These are phyloP conservation scores for Hemicrepidius hirtus DNA, from an alignment of 2,888 invertebrate species.

Conservation along the genomic window DNA sequence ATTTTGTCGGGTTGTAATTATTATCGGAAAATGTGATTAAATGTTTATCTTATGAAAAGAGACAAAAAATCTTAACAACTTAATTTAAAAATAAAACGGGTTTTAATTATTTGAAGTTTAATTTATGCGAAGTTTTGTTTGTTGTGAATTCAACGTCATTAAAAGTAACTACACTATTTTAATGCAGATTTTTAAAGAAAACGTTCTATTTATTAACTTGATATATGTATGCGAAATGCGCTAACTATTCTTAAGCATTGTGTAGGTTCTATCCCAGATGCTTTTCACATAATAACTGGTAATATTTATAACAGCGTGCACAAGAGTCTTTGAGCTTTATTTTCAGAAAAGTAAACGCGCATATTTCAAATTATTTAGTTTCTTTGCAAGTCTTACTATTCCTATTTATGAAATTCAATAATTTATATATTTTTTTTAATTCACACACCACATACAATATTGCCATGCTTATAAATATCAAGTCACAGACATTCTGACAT, in stretches of 20 bases:
- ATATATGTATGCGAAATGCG: conserved; percentile 24
- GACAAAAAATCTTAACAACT: conserved; percentile 8
- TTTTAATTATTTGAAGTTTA: conserved; percentile 6
- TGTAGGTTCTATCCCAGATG: conserved; percentile 18
- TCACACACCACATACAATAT: background rate
- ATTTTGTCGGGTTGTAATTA: conserved; percentile 10
- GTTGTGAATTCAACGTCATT: conserved; percentile 3
- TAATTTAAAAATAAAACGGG: conserved; percentile 13
- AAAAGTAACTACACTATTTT: conserved; percentile 18
- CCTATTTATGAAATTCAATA: conserved; percentile 20
- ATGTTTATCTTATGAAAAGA: conserved; percentile 1
- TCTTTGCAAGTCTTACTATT: background rate
- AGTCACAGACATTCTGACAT: too few species aligned
- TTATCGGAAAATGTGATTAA: conserved; percentile 23
- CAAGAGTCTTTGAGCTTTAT: conserved; percentile 24
- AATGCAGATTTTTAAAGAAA: conserved; percentile 17
- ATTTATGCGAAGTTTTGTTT: conserved; percentile 12
- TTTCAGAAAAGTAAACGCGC: conserved; percentile 8
- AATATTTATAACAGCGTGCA: conserved; percentile 22
- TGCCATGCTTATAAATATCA: background rate
- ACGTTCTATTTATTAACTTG: conserved; percentile 7
- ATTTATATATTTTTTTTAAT: conserved; percentile 6
- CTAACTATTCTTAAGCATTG: conserved; percentile 24
- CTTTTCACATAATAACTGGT: conserved; percentile 27
- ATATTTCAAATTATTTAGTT: conserved; percentile 4